Evolutionary conservation across 1,140 invertebrate genomes (phyloP).

Genomic region (Trinorchestia longiramus): DNA sequence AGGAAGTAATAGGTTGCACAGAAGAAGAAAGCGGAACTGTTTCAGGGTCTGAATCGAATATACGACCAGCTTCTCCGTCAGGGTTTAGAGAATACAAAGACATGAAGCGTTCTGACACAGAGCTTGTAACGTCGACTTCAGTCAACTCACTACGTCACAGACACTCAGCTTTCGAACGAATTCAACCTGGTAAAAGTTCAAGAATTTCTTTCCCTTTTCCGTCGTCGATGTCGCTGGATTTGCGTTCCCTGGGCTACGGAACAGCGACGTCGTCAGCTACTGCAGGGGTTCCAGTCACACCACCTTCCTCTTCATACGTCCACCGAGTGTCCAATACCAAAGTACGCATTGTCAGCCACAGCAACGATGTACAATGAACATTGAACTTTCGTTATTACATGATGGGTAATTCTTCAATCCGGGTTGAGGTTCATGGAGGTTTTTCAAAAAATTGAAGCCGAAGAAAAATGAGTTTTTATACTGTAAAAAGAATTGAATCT

Average conservation of each 20-base stretch:
- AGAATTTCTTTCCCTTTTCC: not conserved
- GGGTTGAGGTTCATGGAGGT: not conserved
- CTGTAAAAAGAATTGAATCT: not conserved
- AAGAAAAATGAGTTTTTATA: not conserved
- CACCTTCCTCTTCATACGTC: not conserved
- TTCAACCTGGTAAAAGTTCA: not conserved
- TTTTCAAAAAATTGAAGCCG: not conserved
- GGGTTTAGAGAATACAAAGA: not conserved
- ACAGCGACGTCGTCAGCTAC: not conserved
- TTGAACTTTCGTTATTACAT: not conserved
- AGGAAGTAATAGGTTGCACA: not conserved
- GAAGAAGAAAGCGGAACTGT: not conserved
- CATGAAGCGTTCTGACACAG: not conserved
- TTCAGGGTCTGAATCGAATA: not conserved
- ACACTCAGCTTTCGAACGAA: not conserved
- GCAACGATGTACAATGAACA: not conserved
- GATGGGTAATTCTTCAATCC: no score
- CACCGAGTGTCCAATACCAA: slow-evolving; percentile 21
- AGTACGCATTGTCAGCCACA: slow-evolving; percentile 10
- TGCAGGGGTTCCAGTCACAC: not conserved
- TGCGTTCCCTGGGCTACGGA: not conserved
- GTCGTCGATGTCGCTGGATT: not conserved
- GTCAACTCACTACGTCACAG: not conserved
- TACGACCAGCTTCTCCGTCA: not conserved
- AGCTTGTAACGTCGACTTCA: not conserved